Evolutionary conservation across 2,888 invertebrate genomes (phyloP).

Genomic region (Amphimallon solstitiale): DNA sequence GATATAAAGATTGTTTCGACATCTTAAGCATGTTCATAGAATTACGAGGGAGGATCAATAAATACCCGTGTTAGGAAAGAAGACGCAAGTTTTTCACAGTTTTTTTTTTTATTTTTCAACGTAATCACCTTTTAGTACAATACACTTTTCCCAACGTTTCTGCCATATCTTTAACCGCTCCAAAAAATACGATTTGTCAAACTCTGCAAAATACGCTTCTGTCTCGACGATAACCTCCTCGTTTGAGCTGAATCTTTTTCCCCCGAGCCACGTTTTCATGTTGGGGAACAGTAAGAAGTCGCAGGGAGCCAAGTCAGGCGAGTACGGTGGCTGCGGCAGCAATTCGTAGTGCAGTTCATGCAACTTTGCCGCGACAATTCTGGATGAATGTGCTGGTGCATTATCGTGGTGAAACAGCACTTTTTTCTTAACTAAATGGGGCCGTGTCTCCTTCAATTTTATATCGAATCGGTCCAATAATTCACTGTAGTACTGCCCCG

Average conservation of each 20-base stretch:
- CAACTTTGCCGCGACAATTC: no score
- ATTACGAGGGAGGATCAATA: no score
- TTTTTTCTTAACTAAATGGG: constrained; percentile 37
- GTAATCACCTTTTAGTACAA: constrained; percentile 15
- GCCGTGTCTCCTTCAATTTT: constrained; percentile 41
- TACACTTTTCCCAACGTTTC: constrained; percentile 23
- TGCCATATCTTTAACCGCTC: constrained; percentile 6
- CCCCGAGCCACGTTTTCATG: no score
- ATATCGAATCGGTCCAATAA: constrained; percentile 43
- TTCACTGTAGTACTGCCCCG: constrained; percentile 43
- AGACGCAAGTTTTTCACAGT: no score
- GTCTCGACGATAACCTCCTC: constrained; percentile 10
- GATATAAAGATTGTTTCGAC: no score
- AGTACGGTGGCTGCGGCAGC: constrained; percentile 43
- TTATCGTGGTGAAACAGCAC: constrained; percentile 29
- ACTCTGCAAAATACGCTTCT: constrained; percentile 16
- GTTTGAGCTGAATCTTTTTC: constrained; percentile 9
- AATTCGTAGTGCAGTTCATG: constrained; percentile 35
- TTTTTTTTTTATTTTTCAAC: constrained; percentile 15
- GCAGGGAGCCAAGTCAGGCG: constrained; percentile 44
- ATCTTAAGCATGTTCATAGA: no score
- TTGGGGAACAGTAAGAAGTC: constrained; percentile 35
- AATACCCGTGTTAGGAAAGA: no score
- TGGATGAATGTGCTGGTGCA: no score
- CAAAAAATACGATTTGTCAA: constrained; percentile 10